Evolutionary conservation across 2,113 vertebrate species (phyloP).

Genomic region (Pipa parva): DNA sequence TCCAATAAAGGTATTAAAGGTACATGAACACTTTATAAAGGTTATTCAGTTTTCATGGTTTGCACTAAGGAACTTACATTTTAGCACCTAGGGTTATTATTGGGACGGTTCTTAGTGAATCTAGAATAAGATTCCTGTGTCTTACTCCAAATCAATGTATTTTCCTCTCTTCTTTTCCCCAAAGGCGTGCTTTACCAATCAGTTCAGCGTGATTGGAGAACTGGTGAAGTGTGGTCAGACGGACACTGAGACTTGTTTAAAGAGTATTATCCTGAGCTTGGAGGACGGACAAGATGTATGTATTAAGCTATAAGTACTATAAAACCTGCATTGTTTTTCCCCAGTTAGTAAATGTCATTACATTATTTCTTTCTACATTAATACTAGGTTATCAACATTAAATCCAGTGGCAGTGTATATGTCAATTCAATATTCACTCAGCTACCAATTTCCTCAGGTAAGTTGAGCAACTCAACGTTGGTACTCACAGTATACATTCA

Average conservation of each 20-base stretch:
- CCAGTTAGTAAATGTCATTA: not conserved
- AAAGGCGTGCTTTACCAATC: conserved; percentile 59
- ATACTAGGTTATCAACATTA: conserved; percentile 69
- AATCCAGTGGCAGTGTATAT: conserved; percentile 66
- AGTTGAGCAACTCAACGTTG: conserved; percentile 9
- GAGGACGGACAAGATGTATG: conserved; percentile 60
- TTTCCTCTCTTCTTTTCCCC: not conserved
- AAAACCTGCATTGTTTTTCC: too few relatives aligned
- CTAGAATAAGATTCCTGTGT: too few relatives aligned
- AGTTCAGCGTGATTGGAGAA: conserved; percentile 72
- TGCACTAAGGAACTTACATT: too few relatives aligned
- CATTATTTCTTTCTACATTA: not conserved
- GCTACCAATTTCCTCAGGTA: conserved; percentile 77
- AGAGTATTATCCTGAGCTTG: conserved; percentile 63
- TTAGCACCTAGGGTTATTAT: too few relatives aligned
- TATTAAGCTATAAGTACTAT: not conserved
- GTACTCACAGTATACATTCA: too few relatives aligned
- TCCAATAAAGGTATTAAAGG: too few relatives aligned
- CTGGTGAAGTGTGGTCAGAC: conserved; percentile 70
- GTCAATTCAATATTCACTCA: conserved; percentile 75
- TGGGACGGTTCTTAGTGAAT: too few relatives aligned
- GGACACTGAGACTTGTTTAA: conserved; percentile 72
- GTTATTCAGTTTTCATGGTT: too few relatives aligned
- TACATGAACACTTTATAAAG: too few relatives aligned
- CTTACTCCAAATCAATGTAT: not conserved